phyloP scores from a whole-genome alignment of 2,113 vertebrate species.

The Heterotis niloticus region DNA sequence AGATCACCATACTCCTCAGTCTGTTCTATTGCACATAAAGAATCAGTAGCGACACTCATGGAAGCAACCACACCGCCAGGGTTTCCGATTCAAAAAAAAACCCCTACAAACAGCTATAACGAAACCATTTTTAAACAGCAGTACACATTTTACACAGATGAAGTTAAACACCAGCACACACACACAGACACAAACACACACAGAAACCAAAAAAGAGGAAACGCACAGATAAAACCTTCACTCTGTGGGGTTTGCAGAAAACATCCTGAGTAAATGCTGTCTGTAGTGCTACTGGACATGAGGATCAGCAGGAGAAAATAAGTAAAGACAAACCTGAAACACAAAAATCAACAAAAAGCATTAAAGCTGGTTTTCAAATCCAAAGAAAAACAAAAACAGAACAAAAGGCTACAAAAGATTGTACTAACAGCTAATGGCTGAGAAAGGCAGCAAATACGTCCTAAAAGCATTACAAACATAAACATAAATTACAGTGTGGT shows the following conservation, averaged over 20 bases:
- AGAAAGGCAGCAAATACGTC: too few species aligned
- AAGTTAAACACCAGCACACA: background rate
- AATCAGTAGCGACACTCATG: conserved; percentile 20
- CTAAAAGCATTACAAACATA: background rate
- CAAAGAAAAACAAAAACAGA: background rate
- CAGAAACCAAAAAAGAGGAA: background rate
- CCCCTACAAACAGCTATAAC: background rate
- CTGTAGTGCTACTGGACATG: background rate
- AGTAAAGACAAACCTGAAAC: background rate
- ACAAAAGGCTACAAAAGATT: background rate
- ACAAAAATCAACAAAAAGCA: background rate
- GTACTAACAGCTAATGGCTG: too few species aligned
- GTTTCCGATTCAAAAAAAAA: conserved; percentile 7
- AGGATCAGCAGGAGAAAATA: background rate
- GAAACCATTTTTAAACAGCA: background rate
- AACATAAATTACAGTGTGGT: background rate
- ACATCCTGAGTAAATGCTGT: background rate
- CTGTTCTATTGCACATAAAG: conserved; percentile 21
- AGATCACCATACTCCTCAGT: background rate
- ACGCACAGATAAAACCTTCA: background rate
- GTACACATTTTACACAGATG: background rate
- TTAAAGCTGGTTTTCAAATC: background rate
- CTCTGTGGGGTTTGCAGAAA: background rate
- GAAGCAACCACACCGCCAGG: conserved; percentile 9
- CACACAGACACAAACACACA: background rate